phyloP scores from a whole-genome alignment of 2,797 vertebrate genomes.

The Hippoglossus hippoglossus region DNA sequence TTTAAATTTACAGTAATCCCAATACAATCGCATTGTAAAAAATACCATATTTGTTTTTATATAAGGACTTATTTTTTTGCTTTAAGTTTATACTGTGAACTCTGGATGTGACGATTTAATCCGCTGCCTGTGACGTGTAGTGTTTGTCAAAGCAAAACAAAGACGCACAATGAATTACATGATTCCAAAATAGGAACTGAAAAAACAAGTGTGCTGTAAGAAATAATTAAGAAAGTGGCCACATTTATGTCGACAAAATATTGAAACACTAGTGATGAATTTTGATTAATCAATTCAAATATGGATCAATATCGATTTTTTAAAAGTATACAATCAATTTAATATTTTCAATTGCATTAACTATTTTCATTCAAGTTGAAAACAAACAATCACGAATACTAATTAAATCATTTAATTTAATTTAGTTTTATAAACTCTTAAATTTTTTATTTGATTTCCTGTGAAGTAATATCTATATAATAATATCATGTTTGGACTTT shows the following conservation, averaged over 20 bases:
- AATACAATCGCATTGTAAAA: slow-evolving; percentile 12
- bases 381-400: no score
- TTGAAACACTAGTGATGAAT: no score
- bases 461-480: no score
- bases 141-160: not conserved
- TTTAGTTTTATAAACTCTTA: not conserved
- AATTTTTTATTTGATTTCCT: no score
- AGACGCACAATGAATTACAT: not conserved
- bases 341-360: no score
- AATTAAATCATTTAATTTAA: not conserved
- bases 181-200: not conserved
- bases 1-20: slow-evolving; percentile 15
- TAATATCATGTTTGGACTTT: not conserved
- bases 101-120: not conserved
- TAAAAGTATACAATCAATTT: not conserved
- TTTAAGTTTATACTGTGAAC: not conserved
- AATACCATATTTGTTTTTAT: not conserved
- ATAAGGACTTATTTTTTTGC: not conserved
- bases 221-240: not conserved
- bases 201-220: not conserved
- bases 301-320: no score
- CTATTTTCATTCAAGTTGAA: no score
- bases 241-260: not conserved
- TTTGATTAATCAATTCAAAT: no score
- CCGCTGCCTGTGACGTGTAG: not conserved